Evolutionary conservation across 1,140 invertebrate genomes (phyloP), one percentile per base, ranked within the genome.

Genomic region (Cydia splendana): DNA sequence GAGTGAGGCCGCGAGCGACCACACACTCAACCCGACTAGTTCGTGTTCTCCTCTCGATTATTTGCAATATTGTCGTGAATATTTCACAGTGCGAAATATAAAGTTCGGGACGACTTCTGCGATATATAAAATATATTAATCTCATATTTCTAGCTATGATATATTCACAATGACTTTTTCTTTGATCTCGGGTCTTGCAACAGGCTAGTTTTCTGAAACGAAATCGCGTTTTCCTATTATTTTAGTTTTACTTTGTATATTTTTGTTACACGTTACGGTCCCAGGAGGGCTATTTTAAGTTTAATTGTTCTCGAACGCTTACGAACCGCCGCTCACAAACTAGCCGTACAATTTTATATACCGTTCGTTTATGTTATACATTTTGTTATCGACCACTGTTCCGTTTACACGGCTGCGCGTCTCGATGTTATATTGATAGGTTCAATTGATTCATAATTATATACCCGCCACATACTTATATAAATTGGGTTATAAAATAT

Each of bases 111-210:
- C 84, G 73, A 82, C 77, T 77, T 79, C 78, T 65, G 75, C 69
- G 76, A 45, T 76, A 77, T 30, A 77, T 79, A 77, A 65, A 76
- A 76, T 65, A 28, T 12, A 71, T 71, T 28, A 28, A n/a, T 45
- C 15, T 30, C 15, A 42, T 84, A 78, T 83, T 86, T 84, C 84
- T 73, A 82, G 87, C 87, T 87, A 83, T 88, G 89, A 89, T 80
- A 82, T 91, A 89, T 91, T 89, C 88, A 92, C 88, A 81, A 77
- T 80, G 73, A 80, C 77, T 74, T 81, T 81, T 78, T 77, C 57
- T 78, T 88, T 88, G 88, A 89, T 91, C 89, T 92, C 87, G 86
- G 85, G 80, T 88, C 85, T 85, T 86, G 85, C 84, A 85, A 85
- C 82, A 76, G 34, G 67, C 83, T 85, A 82, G 78, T 87, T 80